Base-by-base conservation (phyloP, 2,113 vertebrate genomes). In the Pachypanchax playfairii region DNA sequence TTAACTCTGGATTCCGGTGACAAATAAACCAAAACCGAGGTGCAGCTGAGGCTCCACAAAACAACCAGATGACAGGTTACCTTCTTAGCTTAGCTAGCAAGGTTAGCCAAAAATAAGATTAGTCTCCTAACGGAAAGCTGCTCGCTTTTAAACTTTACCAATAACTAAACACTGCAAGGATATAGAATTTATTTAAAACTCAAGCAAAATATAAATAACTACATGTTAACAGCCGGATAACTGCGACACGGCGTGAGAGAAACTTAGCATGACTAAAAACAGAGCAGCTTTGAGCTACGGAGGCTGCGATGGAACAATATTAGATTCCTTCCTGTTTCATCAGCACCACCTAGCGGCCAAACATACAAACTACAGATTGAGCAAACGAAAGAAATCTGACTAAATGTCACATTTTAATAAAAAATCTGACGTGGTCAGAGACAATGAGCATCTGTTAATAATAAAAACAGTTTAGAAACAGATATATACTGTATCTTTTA, bases 201-300 rank as follows among this genome's bases (percentile, higher is more conserved):
- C 10, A 0, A 14, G 1, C 9, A 1, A 1, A 33, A 25, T 44
- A 0, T 17, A n/a, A 11, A 4, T 2, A 0, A 26, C 67, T 75
- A 73, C 57, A 68, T 66, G 5, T 12, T 15, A 49, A 29, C 2
- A 10, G 39, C 2, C 18, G 33, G 31, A 17, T n/a, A 21, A 9
- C 1, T 11, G 11, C 24, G 38, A 12, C 22, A 49, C 5, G 24
- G 14, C 18, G 53, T 25, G 17, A 29, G 4, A 21, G 4, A 0
- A 49, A 49, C 18, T 44, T 49, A 56, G 47, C 42, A 39, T 8
- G 26, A 47, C 41, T 54, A 75, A 63, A 63, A 77, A 75, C 57
- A 81, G 41, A 70, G 65, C 29, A 70, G 65, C 20, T 58, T 42
- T 38, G 57, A 10, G 22, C 60, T 85, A 89, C 85, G 81, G 86